Conservation (phyloP, 2,113 vertebrate genomes). For the Pteronura brasiliensis region DNA sequence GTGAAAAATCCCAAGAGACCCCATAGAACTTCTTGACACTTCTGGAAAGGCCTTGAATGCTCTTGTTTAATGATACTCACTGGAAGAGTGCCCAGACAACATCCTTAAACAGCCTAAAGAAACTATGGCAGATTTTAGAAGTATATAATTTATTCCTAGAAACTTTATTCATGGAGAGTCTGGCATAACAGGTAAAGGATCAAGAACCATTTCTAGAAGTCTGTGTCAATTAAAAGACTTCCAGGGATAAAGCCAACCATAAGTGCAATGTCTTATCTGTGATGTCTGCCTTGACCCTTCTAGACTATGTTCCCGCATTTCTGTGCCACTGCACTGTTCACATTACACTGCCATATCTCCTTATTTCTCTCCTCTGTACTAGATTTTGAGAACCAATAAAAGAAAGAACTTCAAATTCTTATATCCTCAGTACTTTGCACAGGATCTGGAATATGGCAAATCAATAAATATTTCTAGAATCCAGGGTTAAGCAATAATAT, state of each 20-base stretch:
- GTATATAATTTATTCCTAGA: not conserved
- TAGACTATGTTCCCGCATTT: not conserved
- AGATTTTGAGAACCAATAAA: not conserved
- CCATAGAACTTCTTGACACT: not conserved
- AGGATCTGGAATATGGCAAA: not conserved
- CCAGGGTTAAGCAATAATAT: not conserved
- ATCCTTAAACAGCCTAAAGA: not conserved
- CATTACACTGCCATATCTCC: not conserved
- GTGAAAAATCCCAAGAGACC: not conserved
- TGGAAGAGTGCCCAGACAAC: not conserved
- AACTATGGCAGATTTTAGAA: constrained; percentile 7
- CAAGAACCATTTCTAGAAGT: not conserved
- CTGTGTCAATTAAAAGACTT: not conserved
- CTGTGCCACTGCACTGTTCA: not conserved
- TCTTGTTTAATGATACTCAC: not conserved
- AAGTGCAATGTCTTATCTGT: not conserved
- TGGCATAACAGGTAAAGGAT: not conserved
- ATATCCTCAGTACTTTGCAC: not conserved
- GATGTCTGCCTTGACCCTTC: not conserved
- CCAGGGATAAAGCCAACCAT: not conserved
- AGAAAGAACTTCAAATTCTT: not conserved
- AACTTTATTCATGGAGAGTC: not conserved
- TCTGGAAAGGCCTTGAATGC: not conserved
- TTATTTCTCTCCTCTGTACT: not conserved
- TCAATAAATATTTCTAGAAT: not conserved